Evolutionary conservation across 2,797 vertebrate species (phyloP).

Genomic region (Salarias fasciatus): DNA sequence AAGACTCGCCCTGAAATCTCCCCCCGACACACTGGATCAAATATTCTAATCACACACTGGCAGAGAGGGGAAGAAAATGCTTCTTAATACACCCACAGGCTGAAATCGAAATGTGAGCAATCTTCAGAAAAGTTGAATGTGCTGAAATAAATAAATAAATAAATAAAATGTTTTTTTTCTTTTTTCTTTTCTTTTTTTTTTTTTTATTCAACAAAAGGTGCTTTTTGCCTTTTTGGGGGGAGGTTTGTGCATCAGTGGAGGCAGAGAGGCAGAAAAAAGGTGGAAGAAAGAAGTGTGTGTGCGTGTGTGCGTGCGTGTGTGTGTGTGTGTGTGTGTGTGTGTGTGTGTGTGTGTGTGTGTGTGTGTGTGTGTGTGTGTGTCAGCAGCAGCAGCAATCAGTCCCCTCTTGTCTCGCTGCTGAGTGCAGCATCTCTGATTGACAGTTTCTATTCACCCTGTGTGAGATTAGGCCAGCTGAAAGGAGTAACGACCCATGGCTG

Average conservation of each 20-base stretch:
- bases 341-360: constrained; percentile 28
- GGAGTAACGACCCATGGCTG: constrained; percentile 78
- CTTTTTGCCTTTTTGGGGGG: constrained; percentile 11
- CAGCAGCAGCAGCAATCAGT: constrained; percentile 78
- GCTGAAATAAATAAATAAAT: no score
- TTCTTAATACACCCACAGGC: constrained; percentile 1
- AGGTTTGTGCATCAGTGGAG: constrained; percentile 37
- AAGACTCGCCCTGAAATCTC: neutral
- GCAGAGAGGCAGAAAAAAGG: constrained; percentile 36
- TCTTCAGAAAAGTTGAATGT: constrained; percentile 17
- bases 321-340: constrained; percentile 41
- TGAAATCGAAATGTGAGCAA: constrained; percentile 30
- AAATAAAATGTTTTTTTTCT: no score
- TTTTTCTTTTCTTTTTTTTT: no score
- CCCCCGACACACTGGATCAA: no score
- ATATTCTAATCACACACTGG: constrained; percentile 11
- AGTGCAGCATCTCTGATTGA: constrained; percentile 80
- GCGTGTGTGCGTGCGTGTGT: constrained; percentile 22
- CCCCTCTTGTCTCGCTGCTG: constrained; percentile 80
- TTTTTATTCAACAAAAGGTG: constrained; percentile 28
- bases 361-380: constrained; percentile 31
- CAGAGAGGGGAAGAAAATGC: no score
- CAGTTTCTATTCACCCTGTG: constrained; percentile 81
- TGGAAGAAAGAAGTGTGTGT: constrained; percentile 22
- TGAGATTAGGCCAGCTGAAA: constrained; percentile 81